Evolutionary conservation across 2,113 vertebrate species (phyloP), one percentile per base, ranked within the genome.

Genomic region (Hassar affinis): DNA sequence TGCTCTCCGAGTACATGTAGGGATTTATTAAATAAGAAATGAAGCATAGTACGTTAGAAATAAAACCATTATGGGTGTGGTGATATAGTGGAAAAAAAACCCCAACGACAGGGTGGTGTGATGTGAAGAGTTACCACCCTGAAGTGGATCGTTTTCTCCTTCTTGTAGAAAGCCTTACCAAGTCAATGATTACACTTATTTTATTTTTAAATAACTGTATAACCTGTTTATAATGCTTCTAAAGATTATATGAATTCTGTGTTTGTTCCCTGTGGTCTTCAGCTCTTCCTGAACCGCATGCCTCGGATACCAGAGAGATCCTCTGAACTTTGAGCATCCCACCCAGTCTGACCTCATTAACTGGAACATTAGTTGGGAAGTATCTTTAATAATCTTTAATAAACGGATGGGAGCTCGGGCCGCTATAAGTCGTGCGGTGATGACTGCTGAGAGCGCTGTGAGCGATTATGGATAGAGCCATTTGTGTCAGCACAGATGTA

Each of bases 401-500:
- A 82, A 79, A 82, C 62, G 27, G 18, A 56, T 61, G 66, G 69
- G 45, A 72, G 81, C 54, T 59, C 7, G 0, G 3, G 64, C 64
- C n/a, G 52, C 59, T 78, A 6, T 59, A 71, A 83, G 61, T 54
- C 15, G 57, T 49, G 47, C 47, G n/a, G 51, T 68, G 74, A 54
- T 68, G 74, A 77, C 27, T 27, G 45, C 12, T 33, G 27, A 57
- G 76, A 42, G 68, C 47, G 15, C 64, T 79, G 38, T 75, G 68
- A 56, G 83, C 18, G 83, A 85, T 87, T 82, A 82, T 75, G 68
- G 80, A 35, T 74, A 20, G n/a, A 61, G 76, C 79, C 66, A 62
- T 72, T 75, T 83, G 79, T 84, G 81, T 80, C 75, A 79, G 57
- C 35, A 62, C 62, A 84, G 84, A 88, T 84, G 57, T 84, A 88